Percentiles rank a stretch among this genome's conserved stretches.
These are phyloP conservation scores for Globicephala melas DNA, from an alignment of 2,113 vertebrate species.

Conservation along the genomic window DNA sequence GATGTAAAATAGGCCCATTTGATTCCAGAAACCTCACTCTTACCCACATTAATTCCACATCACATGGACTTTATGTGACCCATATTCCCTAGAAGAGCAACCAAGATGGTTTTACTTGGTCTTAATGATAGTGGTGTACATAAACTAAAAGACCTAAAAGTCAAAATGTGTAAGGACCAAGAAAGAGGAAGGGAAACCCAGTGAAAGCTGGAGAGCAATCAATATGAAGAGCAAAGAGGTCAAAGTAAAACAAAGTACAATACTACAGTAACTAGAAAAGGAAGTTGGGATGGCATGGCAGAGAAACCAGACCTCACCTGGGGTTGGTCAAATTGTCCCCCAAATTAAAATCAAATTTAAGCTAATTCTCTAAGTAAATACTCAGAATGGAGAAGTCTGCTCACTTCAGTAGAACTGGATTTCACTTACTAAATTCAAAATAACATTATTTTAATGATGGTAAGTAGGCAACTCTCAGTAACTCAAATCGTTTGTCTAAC, in stretches of 20 bases:
- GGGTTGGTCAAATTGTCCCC: background rate
- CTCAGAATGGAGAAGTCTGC: background rate
- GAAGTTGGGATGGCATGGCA: background rate
- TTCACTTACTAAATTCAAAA: constrained; percentile 45
- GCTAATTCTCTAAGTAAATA: background rate
- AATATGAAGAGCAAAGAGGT: background rate
- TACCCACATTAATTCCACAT: background rate
- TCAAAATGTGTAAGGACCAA: background rate
- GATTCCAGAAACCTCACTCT: background rate
- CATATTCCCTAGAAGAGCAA: background rate
- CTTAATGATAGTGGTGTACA: background rate
- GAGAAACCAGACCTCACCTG: background rate
- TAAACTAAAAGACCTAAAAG: background rate
- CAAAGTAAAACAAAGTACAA: background rate
- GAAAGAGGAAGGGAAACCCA: background rate
- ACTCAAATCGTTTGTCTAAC: background rate
- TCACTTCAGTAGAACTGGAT: background rate
- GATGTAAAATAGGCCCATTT: background rate
- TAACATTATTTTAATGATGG: background rate
- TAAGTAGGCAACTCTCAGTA: background rate
- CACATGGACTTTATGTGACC: background rate
- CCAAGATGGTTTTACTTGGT: background rate
- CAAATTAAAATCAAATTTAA: background rate
- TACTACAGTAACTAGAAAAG: background rate
- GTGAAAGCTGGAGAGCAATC: background rate